phyloP scores from a whole-genome alignment of 2,113 vertebrate species.

The Lepisosteus osseus region DNA sequence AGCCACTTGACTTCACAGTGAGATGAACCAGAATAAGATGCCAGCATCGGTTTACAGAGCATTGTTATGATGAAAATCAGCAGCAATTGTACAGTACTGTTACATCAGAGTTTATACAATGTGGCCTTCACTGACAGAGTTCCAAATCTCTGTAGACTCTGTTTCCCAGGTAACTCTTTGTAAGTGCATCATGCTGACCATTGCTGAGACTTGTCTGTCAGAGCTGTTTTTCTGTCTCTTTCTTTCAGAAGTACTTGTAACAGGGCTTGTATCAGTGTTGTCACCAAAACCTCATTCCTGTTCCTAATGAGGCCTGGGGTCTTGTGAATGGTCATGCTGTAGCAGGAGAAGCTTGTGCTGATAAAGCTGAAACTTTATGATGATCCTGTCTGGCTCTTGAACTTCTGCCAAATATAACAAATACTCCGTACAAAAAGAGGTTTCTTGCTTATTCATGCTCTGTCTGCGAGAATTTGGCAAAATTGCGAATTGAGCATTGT shows the following conservation, averaged over 20 bases:
- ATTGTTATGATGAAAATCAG: no score
- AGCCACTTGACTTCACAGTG: no score
- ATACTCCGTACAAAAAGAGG: not conserved
- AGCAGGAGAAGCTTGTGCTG: not conserved
- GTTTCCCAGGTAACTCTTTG: no score
- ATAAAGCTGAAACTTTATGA: conserved; percentile 1
- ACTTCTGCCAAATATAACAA: conserved; percentile 10
- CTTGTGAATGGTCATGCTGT: not conserved
- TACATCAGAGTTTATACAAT: no score
- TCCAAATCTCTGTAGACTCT: no score
- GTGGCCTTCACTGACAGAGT: no score
- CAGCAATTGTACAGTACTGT: no score
- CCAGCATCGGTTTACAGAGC: no score
- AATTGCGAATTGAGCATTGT: not conserved
- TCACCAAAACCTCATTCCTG: not conserved
- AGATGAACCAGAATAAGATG: no score
- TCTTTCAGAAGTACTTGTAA: not conserved
- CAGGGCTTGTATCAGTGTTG: not conserved
- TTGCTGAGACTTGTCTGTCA: no score
- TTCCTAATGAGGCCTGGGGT: not conserved
- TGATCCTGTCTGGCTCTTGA: not conserved
- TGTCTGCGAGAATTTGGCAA: not conserved
- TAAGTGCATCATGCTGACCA: no score
- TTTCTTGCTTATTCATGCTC: conserved; percentile 12
- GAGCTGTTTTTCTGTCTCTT: not conserved